Base-by-base conservation (phyloP, 2,888 invertebrate species). In the Drosophila lacicola region DNA sequence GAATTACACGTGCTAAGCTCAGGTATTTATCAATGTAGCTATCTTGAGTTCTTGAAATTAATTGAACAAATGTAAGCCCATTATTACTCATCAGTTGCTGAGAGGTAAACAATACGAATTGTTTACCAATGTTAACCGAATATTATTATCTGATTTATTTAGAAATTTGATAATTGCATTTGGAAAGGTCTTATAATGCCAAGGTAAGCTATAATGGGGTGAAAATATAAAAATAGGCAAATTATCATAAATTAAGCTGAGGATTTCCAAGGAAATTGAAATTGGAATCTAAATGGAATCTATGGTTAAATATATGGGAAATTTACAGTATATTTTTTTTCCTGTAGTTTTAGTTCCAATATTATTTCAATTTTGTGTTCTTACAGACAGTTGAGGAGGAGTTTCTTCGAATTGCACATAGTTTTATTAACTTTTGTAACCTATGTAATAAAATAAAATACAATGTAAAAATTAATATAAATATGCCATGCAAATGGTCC, bases 1-100 rank as follows among this genome's bases (percentile, higher is more conserved):
- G 37, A 57, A 45, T 46, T 55, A 46, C 62, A 62, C 41, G 25
- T 29, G 14, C 4, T 65, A 71, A 62, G 29, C 56, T 45, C 4
- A 1, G 37, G 8, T 36, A 41, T 42, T 62, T 69, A 37, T 37
- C 13, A 25, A 25, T 42, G 44, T 25, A 63, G 19, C 10, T 46
- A 41, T 54, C 57, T 25, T 47, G 47, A 61, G 42, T 56, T 58
- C 21, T 44, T 9, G 45, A 47, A 60, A 57, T 46, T 53, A 68
- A 76, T 69, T 66, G 60, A 53, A 25, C 44, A 19, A 51, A 34
- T 47, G 36, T 34, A n/a, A 51, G 19, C 4, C 0, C 33, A 65
- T 58, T 63, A 45, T 50, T 34, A 49, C 39, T 21, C 25, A 64
- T 71, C 37, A 36, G n/a, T 50, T 49, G n/a, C 19, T 2, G n/a